Evolutionary conservation across 2,888 invertebrate species (phyloP).

Genomic region (Dicranocentrus wangi): DNA sequence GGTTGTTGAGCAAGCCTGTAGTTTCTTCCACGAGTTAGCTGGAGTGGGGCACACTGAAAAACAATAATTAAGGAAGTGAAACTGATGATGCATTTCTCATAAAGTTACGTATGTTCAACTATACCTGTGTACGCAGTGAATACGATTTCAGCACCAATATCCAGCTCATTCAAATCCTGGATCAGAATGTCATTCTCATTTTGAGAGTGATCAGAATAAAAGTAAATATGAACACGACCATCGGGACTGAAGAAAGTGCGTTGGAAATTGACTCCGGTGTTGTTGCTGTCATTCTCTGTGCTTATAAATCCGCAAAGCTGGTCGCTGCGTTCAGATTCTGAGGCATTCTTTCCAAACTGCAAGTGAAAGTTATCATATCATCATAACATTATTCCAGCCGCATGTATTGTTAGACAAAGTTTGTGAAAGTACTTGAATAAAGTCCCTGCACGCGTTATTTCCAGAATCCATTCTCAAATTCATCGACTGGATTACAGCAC

Average conservation of each 20-base stretch:
- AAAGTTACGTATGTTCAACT: neutral
- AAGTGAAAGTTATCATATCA: neutral
- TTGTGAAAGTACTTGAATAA: conserved; percentile 17
- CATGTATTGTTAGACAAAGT: neutral
- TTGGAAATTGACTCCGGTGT: neutral
- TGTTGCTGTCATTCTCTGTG: neutral
- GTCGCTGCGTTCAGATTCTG: neutral
- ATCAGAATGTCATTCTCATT: neutral
- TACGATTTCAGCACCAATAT: conserved; percentile 55
- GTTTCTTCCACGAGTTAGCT: conserved; percentile 47
- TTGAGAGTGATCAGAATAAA: conserved; percentile 34
- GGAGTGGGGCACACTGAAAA: conserved; percentile 47
- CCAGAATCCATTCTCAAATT: conserved; percentile 24
- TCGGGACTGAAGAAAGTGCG: conserved; percentile 38
- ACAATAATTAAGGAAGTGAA: neutral
- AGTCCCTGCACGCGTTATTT: conserved; percentile 24
- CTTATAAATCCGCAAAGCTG: conserved; percentile 48
- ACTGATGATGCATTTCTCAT: neutral
- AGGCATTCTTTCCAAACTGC: conserved; percentile 24
- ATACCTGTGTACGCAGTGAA: conserved; percentile 58
- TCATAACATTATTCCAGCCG: neutral
- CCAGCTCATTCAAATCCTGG: neutral
- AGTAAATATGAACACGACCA: conserved; percentile 39
- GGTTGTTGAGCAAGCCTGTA: conserved; percentile 35
- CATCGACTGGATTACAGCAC: conserved; percentile 51